Base-by-base conservation (phyloP, 2,888 invertebrate genomes). In the Parelbella ahira region DNA sequence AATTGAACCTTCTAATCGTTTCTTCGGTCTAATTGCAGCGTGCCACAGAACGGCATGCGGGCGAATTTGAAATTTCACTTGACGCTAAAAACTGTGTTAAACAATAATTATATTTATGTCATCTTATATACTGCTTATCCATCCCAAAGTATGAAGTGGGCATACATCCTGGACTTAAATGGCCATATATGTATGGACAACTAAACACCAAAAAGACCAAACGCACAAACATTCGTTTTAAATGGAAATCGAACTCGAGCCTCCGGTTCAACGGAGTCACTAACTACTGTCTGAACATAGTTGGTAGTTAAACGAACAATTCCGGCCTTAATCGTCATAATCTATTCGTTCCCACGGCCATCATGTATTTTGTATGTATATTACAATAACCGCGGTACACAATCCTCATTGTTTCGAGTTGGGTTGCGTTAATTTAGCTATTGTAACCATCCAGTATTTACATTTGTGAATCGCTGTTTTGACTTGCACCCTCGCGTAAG, bases 351-450 rank as follows among this genome's bases (percentile, higher is more conserved):
- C 86, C 77, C 86, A 86, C 86, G 86, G 66, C 81, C 68, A 66
- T 54, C 53, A 63, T 66, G 62, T 68, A 71, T 77, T 80, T 76
- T 75, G 79, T 78, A 69, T 75, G 68, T 67, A 72, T 67, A 70
- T 67, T 72, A 67, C 71, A 73, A 74, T 77, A 78, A 72, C 74
- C 74, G 65, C 67, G 70, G 70, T 71, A 78, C 73, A 83, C 82
- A 81, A 80, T 75, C 82, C 78, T 75, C 82, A 84, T 86, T 87
- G 86, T 87, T 84, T 76, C 79, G 76, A 71, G 41, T 42, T 28
- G 28, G 18, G 42, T 42, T 34, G 42, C 27, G 42, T 76, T 75
- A 78, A 81, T 83, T 83, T 74, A 72, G 73, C 84, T 80, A 86
- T 86, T 86, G 86, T 86, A 63, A 58, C 71, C 68, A 58, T 48